Evolutionary conservation across 2,113 vertebrate genomes (phyloP), one percentile per base, ranked within the genome.

Genomic region (Plecturocebus donacophilus): DNA sequence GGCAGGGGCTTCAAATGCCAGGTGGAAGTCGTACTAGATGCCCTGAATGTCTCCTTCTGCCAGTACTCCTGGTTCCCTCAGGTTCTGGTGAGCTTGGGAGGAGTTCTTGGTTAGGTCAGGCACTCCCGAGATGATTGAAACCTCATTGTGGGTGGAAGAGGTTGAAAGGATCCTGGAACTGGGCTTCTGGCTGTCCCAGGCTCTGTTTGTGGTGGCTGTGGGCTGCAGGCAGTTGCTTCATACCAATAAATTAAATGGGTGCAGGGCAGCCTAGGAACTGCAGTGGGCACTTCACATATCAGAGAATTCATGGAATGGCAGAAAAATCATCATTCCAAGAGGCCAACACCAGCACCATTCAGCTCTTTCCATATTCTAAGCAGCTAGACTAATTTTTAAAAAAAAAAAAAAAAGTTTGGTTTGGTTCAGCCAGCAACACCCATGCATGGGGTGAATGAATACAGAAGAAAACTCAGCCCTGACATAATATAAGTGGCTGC

Each of bases 341-440:
- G 94, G 81, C 75, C 91, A 94, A 97, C 66, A 91, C 94, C 90
- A 97, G 97, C 52, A 54, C n/a, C 77, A 52, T 4, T 56, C 19
- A 38, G 42, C 38, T 85, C 32, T 47, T 92, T 70, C 85, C 90
- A 8, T 68, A 61, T 71, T 6, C 35, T 30, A 91, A 68, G n/a
- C 61, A 64, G 61, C 27, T 64, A 64, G 25, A 95, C 73, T 97
- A 68, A 96, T 79, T 94, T 52, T 3, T 1, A 52, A 52, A 52
- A 81, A 35, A n/a, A 42, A 35, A 73, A 40, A 64, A 30, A 61
- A 58, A 91, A 42, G 6, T 83, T 95, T 54, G 95, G 92, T 96
- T 86, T 92, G 85, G 73, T 68, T 97, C 87, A 45, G 94, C 77
- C 91, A 82, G 49, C 77, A 91, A 40, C 45, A 71, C 79, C 86